phyloP scores from a whole-genome alignment of 2,888 invertebrate genomes.

The Helicoverpa assulta region DNA sequence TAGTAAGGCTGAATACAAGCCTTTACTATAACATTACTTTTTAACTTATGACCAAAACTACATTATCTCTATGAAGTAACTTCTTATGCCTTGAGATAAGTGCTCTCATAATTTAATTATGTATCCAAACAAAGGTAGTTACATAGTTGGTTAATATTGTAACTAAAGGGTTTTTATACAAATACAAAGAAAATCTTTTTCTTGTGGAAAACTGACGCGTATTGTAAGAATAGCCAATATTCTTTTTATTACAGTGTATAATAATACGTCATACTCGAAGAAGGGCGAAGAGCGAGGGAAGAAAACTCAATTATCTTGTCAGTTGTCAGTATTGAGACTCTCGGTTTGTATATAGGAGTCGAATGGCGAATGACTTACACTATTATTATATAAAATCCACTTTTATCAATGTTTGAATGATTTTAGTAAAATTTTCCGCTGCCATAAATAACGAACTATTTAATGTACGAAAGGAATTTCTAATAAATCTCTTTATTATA shows the following conservation, averaged over 20 bases:
- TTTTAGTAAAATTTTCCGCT: background rate
- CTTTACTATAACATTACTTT: background rate
- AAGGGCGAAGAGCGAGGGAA: background rate
- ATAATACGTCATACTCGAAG: background rate
- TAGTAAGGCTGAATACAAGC: too few relatives aligned
- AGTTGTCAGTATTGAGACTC: background rate
- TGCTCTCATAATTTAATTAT: background rate
- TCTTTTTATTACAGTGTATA: background rate
- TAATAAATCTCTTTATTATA: background rate
- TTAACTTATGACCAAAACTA: background rate
- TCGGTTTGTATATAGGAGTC: background rate
- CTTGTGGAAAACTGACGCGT: background rate
- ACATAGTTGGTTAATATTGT: background rate
- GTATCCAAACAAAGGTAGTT: background rate
- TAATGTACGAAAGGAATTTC: background rate
- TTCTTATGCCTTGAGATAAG: background rate
- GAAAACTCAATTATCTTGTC: background rate
- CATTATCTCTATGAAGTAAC: background rate
- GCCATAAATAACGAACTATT: constrained; percentile 3
- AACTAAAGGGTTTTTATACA: background rate
- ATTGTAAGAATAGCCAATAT: constrained; percentile 1
- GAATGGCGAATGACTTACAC: background rate
- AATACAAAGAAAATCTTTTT: background rate
- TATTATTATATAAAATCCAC: background rate
- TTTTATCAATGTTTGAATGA: background rate